These are phyloP conservation scores for Chironomus riparius DNA, from an alignment of 2,888 invertebrate genomes.

Conservation along the genomic window DNA sequence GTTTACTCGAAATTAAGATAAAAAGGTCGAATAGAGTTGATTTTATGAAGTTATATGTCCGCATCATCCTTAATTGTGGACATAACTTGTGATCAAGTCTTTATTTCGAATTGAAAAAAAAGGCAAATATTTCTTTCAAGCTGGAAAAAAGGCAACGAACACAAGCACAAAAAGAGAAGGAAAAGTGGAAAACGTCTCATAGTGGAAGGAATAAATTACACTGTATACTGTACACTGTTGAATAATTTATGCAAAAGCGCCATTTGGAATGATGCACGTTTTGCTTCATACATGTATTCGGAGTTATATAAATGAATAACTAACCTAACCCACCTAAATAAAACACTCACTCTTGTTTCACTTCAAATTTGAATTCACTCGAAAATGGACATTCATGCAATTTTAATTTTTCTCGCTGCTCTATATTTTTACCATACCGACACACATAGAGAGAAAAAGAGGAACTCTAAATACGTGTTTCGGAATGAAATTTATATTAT, in stretches of 20 bases:
- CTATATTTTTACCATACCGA: too few relatives aligned
- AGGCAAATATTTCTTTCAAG: too few relatives aligned
- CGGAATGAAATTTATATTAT: slow-evolving; percentile 7
- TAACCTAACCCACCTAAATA: background rate
- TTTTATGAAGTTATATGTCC: too few relatives aligned
- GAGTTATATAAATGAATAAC: background rate
- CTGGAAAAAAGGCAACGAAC: too few relatives aligned
- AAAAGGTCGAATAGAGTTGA: too few relatives aligned
- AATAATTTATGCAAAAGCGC: slow-evolving; percentile 16
- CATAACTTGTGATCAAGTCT: too few relatives aligned
- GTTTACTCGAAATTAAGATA: too few relatives aligned
- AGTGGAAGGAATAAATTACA: slow-evolving; percentile 9
- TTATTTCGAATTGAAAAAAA: too few relatives aligned
- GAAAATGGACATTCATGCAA: slow-evolving; percentile 23
- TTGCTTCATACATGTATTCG: background rate
- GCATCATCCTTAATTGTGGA: too few relatives aligned
- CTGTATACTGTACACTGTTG: background rate
- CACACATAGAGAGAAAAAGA: background rate
- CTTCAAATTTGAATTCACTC: background rate
- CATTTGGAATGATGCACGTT: slow-evolving; percentile 15
- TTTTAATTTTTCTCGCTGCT: slow-evolving; percentile 14
- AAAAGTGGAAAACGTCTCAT: background rate
- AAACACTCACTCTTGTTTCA: slow-evolving; percentile 1
- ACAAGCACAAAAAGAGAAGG: background rate
- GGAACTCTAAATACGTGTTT: background rate